A percentile compares a stretch with the other conserved stretches of the same genome.
phyloP scores from a whole-genome alignment of 2,113 vertebrate species.

The Pollimyrus isidori region DNA sequence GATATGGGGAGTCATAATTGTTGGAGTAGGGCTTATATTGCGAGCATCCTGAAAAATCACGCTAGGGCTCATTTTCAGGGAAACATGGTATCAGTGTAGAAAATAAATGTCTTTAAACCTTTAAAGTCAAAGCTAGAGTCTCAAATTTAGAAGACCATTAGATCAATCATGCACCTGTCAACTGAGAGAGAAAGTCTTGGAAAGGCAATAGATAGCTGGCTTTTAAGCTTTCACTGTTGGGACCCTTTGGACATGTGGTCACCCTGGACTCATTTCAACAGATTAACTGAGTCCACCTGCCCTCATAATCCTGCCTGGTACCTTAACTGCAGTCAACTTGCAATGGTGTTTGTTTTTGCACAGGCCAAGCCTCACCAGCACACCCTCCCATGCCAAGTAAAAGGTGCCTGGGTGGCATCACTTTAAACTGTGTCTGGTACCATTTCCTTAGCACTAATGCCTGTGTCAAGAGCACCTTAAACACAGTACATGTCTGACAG shows the following conservation, averaged over 20 bases:
- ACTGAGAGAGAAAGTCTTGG: neutral
- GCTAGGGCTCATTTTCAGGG: too few relatives aligned
- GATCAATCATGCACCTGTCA: neutral
- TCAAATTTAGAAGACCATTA: neutral
- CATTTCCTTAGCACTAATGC: neutral
- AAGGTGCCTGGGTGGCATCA: neutral
- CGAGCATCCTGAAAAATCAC: too few relatives aligned
- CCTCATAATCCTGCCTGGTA: conserved; percentile 29
- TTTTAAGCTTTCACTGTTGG: neutral
- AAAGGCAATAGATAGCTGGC: neutral
- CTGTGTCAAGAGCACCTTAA: neutral
- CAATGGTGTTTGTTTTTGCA: conserved; percentile 27
- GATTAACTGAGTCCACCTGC: conserved; percentile 51
- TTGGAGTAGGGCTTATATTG: too few relatives aligned
- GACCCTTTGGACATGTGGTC: conserved; percentile 4
- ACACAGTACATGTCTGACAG: neutral
- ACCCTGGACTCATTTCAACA: conserved; percentile 13
- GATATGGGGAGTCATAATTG: neutral
- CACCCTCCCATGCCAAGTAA: conserved; percentile 26
- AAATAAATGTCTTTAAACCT: neutral
- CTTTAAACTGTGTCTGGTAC: neutral
- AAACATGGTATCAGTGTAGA: neutral
- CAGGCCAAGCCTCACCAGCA: neutral
- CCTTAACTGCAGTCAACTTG: conserved; percentile 18
- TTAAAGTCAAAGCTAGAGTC: neutral